These are phyloP conservation scores for Burhinus oedicnemus DNA, from an alignment of 2,113 vertebrate genomes.

Conservation along the genomic window DNA sequence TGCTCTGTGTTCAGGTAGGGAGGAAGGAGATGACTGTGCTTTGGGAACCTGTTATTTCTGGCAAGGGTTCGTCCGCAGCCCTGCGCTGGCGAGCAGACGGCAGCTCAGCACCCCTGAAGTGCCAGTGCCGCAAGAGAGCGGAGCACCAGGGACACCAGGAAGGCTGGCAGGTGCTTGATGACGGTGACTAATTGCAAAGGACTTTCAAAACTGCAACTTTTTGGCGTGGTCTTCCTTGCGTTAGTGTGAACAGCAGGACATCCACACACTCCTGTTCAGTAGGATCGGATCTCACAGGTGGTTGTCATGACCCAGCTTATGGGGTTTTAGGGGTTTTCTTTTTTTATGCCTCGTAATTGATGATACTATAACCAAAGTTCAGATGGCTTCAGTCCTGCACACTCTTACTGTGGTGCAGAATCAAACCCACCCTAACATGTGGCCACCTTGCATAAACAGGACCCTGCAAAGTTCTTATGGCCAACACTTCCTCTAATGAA, in stretches of 20 bases:
- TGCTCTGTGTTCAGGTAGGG: background rate
- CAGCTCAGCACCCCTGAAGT: background rate
- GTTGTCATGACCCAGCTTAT: background rate
- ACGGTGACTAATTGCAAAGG: background rate
- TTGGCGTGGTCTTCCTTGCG: rapidly evolving
- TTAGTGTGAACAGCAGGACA: background rate
- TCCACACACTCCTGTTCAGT: background rate
- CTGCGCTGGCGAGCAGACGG: background rate
- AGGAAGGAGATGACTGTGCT: background rate
- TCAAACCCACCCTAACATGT: background rate
- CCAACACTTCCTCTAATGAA: background rate
- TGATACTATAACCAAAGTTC: background rate
- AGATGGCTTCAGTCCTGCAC: no score
- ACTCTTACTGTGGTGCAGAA: background rate
- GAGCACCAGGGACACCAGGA: background rate
- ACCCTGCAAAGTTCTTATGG: background rate
- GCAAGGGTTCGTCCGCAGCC: background rate
- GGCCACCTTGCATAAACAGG: background rate
- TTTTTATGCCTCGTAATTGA: background rate
- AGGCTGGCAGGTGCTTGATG: background rate
- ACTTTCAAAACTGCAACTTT: background rate
- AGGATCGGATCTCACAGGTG: background rate
- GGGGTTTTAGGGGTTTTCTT: background rate
- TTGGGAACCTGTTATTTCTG: background rate
- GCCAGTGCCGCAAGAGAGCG: background rate